Base-by-base conservation (phyloP, 1,140 invertebrate genomes). In the Pollicipes pollicipes region DNA sequence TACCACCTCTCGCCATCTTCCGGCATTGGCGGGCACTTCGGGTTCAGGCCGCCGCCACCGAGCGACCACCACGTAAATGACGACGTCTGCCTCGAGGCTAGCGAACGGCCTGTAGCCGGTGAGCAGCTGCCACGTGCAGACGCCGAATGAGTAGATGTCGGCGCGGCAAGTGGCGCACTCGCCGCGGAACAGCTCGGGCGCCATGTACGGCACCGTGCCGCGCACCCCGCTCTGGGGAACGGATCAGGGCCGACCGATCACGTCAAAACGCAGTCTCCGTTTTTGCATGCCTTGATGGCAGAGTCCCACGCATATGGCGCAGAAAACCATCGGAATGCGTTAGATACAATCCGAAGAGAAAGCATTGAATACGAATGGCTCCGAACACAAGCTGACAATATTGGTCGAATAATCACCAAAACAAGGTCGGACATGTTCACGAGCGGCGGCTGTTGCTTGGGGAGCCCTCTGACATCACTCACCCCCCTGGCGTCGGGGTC, bases 111-210 rank as follows among this genome's bases (percentile, higher is more conserved):
- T 21, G 24, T 10, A 24, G 3, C 64, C n/a, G 17, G 3, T 66
- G 3, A 66, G 64, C 64, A 66, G n/a, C 27, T 66, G 64, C 64
- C 64, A 66, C 64, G 28, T 66, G 64, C 27, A 28, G 3, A 66
- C 28, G 17, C 27, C 64, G 10, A 66, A n/a, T 10, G 64, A 8
- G 64, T 66, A 66, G 10, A 66, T 24, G 28, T 66, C 64, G 10
- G 64, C 64, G 10, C 27, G 28, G n/a, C 27, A 66, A 21, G n/a
- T 66, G 64, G 64, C 64, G n/a, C 64, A n/a, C 8, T 27, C 64
- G n/a, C 64, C 64, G n/a, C 64, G 64, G 64, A 66, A 66, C 27
- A 66, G 64, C 64, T 66, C 64, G 10, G 64, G 64, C 10, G 64
- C 64, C 64, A 66, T 66, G 64, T 66, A 66, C 3, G 64, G 64